These are phyloP conservation scores for Parapristionchus giblindavisi DNA, from an alignment of 2,888 invertebrate species.

Conservation along the genomic window DNA sequence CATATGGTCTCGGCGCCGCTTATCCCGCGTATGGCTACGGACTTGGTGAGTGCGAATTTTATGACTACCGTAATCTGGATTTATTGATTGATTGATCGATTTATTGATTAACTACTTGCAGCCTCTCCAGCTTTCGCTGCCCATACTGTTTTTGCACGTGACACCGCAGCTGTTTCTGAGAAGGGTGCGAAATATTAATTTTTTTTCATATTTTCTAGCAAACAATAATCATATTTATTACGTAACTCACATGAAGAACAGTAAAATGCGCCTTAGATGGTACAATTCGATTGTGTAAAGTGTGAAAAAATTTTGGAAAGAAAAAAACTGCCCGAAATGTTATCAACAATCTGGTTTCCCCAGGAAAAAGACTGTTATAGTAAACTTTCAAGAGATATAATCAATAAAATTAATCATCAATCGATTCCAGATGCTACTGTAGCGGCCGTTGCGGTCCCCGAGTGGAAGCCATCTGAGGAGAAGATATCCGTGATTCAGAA, in stretches of 20 bases:
- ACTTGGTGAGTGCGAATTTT: constrained; percentile 24
- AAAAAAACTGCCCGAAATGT: too few relatives aligned
- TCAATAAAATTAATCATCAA: too few relatives aligned
- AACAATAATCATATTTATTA: too few relatives aligned
- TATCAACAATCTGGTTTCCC: too few relatives aligned
- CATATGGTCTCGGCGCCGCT: constrained; percentile 10
- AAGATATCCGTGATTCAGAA: constrained; percentile 36
- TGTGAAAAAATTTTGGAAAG: too few relatives aligned
- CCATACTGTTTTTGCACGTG: constrained; percentile 19
- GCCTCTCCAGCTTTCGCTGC: constrained; percentile 28
- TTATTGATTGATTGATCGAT: neutral
- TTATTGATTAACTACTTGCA: constrained; percentile 2
- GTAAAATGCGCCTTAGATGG: too few relatives aligned
- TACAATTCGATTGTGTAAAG: too few relatives aligned
- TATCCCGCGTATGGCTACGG: constrained; percentile 29
- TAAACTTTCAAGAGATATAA: too few relatives aligned
- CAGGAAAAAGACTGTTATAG: too few relatives aligned
- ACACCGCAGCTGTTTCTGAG: constrained; percentile 26
- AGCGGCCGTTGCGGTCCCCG: neutral
- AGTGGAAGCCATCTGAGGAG: constrained; percentile 4
- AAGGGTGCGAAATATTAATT: constrained; percentile 11
- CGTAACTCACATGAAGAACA: too few relatives aligned
- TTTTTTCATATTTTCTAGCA: too few relatives aligned
- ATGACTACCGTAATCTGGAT: too few relatives aligned
- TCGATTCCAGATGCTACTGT: constrained; percentile 6